Conservation (phyloP, 1,140 invertebrate species). For the Halictus rubicundus region DNA sequence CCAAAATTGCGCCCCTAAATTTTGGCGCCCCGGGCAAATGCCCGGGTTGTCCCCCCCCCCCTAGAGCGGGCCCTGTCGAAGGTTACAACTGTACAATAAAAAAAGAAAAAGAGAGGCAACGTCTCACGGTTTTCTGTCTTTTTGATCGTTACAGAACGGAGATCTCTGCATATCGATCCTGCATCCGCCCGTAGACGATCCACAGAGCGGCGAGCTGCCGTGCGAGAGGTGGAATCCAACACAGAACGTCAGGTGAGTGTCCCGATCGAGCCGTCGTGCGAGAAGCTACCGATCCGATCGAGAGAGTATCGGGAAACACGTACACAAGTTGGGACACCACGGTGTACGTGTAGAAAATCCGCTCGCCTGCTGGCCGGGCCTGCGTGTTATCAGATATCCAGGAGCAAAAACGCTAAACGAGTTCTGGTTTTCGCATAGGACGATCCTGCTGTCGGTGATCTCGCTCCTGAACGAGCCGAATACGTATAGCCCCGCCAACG, state of each 20-base stretch:
- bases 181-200: conserved; percentile 99
- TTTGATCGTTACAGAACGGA: conserved; percentile 89
- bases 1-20: no score
- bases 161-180: conserved; percentile 99
- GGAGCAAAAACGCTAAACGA: conserved; percentile 12
- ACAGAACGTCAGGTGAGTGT: conserved; percentile 93
- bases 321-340: no score
- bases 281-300: no score
- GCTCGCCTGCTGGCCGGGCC: no score
- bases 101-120: no score
- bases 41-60: no score
- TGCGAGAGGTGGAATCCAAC: conserved; percentile 99
- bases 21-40: no score
- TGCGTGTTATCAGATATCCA: background rate
- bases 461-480: conserved; percentile 99
- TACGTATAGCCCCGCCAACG: conserved; percentile 99
- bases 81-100: no score
- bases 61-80: no score
- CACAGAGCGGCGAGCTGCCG: conserved; percentile 98
- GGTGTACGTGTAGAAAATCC: no score
- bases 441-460: conserved; percentile 98
- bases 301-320: no score
- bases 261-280: background rate
- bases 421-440: conserved; percentile 82
- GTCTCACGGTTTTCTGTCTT: no score